Conservation (phyloP, 2,888 invertebrate genomes). For the Lamellibrachia satsuma region DNA sequence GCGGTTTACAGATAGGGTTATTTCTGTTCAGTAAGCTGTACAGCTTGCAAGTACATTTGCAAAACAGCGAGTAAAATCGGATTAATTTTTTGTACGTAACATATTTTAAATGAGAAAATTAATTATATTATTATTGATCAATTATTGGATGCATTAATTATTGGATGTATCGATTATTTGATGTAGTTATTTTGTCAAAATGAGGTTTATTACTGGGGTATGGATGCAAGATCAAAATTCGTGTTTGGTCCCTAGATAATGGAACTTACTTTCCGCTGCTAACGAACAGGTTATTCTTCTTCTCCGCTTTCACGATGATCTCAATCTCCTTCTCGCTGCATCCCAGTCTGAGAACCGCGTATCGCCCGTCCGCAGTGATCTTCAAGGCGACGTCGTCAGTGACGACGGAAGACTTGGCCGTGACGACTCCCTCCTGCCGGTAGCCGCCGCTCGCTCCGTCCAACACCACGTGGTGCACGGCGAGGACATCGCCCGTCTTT, state of each 20-base stretch:
- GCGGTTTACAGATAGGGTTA: no score
- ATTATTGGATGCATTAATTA: no score
- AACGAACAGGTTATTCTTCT: slow-evolving; percentile 45
- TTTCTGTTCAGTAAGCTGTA: not conserved
- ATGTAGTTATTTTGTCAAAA: not conserved
- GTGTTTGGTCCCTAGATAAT: no score
- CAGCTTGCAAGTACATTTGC: not conserved
- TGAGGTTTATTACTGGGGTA: not conserved
- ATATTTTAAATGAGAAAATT: no score
- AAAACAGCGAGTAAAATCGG: not conserved
- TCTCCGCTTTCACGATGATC: slow-evolving; percentile 40
- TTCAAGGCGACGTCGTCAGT: slow-evolving; percentile 42
- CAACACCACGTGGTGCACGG: not conserved
- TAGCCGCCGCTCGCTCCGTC: not conserved
- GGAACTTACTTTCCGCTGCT: slow-evolving; percentile 21
- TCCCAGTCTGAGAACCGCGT: slow-evolving; percentile 44
- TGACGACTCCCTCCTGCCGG: slow-evolving; percentile 20
- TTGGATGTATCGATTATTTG: not conserved
- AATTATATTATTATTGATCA: no score
- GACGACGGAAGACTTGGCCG: slow-evolving; percentile 40
- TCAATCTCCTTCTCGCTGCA: slow-evolving; percentile 48
- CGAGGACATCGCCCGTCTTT: not conserved
- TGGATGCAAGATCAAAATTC: not conserved
- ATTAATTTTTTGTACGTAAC: no score
- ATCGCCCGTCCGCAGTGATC: slow-evolving; percentile 46